Percentiles rank a stretch among this genome's conserved stretches.
These are phyloP conservation scores for Misgurnus mizolepis DNA, from an alignment of 2,113 vertebrate genomes.

Conservation along the genomic window DNA sequence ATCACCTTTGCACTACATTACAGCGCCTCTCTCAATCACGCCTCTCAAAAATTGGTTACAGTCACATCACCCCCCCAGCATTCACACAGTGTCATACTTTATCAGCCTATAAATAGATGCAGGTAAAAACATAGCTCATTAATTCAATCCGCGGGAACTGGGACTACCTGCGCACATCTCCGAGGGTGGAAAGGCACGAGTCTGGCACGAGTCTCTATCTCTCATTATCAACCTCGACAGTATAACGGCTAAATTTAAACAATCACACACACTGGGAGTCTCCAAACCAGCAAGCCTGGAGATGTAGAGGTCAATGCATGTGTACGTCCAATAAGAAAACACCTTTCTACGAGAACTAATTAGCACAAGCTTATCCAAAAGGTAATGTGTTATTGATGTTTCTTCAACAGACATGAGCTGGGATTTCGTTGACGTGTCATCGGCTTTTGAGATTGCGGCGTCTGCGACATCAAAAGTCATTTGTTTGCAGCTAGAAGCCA, in stretches of 20 bases:
- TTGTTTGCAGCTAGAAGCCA: neutral
- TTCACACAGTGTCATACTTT: conserved; percentile 41
- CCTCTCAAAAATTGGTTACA: conserved; percentile 7
- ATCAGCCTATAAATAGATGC: conserved; percentile 62
- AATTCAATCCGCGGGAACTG: conserved; percentile 48
- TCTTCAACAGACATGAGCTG: neutral
- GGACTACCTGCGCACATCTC: conserved; percentile 40
- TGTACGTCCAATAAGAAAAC: neutral
- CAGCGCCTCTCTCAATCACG: neutral
- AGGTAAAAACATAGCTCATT: conserved; percentile 59
- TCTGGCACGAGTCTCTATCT: conserved; percentile 8
- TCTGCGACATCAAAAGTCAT: neutral
- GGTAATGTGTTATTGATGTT: neutral
- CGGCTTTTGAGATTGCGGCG: neutral
- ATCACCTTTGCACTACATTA: conserved; percentile 10
- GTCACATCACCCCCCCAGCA: conserved; percentile 14
- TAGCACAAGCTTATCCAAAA: neutral
- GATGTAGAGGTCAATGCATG: conserved; percentile 9
- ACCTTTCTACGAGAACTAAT: neutral
- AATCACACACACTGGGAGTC: conserved; percentile 25
- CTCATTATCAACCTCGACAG: conserved; percentile 44
- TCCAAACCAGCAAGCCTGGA: neutral
- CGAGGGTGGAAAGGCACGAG: conserved; percentile 40
- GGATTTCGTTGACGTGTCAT: neutral
- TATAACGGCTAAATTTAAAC: conserved; percentile 50